Evolutionary conservation across 2,113 vertebrate genomes (phyloP).

Genomic region (Forbesichthys papilliferus): DNA sequence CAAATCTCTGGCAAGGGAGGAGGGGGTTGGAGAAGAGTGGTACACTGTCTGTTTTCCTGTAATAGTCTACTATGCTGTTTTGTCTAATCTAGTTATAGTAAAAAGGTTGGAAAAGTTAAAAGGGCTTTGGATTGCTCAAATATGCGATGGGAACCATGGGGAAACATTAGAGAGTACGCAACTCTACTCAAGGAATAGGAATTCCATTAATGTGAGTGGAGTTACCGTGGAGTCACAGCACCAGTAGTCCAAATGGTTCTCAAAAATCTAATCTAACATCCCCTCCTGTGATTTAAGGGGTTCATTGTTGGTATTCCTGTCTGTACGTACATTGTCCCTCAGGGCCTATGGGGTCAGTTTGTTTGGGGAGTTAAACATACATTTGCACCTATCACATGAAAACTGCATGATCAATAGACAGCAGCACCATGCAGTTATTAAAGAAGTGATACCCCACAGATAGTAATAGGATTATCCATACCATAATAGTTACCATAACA

Average conservation of each 20-base stretch:
- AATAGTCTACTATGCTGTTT: no score
- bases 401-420: no score
- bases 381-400: no score
- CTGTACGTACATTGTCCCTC: constrained; percentile 49
- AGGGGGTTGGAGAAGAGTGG: background rate
- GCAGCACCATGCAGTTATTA: no score
- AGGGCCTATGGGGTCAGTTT: constrained; percentile 37
- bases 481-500: no score
- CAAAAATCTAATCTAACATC: constrained; percentile 51
- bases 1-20: constrained; percentile 27
- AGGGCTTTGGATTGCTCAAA: constrained; percentile 38
- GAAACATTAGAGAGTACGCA: constrained; percentile 20
- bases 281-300: constrained; percentile 61
- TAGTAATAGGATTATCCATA: no score
- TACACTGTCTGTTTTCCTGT: no score
- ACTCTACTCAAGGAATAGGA: constrained; percentile 61
- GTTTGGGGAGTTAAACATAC: background rate
- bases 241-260: constrained; percentile 63
- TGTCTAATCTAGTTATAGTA: no score
- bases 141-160: constrained; percentile 8
- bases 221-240: constrained; percentile 36
- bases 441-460: no score
- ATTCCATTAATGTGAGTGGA: constrained; percentile 62
- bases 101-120: constrained; percentile 5
- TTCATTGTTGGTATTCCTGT: constrained; percentile 64